These are phyloP conservation scores for Takifugu ocellatus DNA, from an alignment of 2,797 vertebrate species.

Conservation along the genomic window DNA sequence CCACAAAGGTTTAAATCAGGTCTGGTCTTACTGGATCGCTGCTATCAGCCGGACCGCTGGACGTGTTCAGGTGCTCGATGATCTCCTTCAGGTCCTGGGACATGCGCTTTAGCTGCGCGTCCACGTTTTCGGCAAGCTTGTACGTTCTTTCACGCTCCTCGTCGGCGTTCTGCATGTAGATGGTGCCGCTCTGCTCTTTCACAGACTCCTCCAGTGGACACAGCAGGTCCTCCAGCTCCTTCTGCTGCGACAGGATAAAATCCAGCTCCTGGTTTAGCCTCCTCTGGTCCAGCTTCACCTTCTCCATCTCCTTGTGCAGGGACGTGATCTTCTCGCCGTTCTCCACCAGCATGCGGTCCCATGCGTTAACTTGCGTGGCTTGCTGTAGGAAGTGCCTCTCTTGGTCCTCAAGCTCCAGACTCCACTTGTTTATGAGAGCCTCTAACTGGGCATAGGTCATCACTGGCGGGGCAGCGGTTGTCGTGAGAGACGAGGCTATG, in stretches of 20 bases:
- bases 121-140: conserved; percentile 89
- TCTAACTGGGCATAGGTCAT: conserved; percentile 95
- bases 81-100: conserved; percentile 92
- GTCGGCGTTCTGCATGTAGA: conserved; percentile 95
- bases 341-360: conserved; percentile 90
- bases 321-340: conserved; percentile 96
- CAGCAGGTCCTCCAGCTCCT: conserved; percentile 93
- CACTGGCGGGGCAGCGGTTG: conserved; percentile 64
- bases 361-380: conserved; percentile 95
- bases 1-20: not conserved
- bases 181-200: conserved; percentile 93
- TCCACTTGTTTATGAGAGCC: conserved; percentile 97
- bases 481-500: conserved; percentile 13
- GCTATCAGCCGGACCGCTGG: conserved; percentile 78
- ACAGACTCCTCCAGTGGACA: conserved; percentile 91
- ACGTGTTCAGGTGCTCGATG: conserved; percentile 86
- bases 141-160: conserved; percentile 95
- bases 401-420: conserved; percentile 94
- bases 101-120: conserved; percentile 89
- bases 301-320: conserved; percentile 94
- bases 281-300: conserved; percentile 95
- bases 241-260: conserved; percentile 97
- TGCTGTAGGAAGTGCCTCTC: conserved; percentile 96
- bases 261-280: conserved; percentile 95
- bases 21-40: conserved; percentile 78